Evolutionary conservation across 2,888 invertebrate genomes (phyloP), one percentile per base, ranked within the genome.

Genomic region (Odontomyia ornata): DNA sequence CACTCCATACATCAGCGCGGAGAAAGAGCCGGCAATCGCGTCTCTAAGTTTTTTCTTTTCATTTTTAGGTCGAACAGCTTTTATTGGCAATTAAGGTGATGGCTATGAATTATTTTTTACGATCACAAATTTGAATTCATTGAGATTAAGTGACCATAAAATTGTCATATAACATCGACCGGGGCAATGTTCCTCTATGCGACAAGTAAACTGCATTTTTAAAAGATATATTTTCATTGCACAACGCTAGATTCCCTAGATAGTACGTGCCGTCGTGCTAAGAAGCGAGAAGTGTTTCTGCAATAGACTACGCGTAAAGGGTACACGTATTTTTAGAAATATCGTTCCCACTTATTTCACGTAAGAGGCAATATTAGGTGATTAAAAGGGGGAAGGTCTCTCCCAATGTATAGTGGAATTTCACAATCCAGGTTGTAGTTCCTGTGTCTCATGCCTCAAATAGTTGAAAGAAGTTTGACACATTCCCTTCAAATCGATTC

Each of bases 121-220:
- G 81, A 80, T 80, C 81, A 79, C 81, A 81, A 81, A 81, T 81
- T 81, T 80, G 81, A 81, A 80, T 81, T 81, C 80, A 81, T 81
- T 82, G 81, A 81, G 81, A 81, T 81, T 80, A 81, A 82, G 81
- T 81, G 81, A 77, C 79, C 79, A 81, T 82, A 81, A 82, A 82
- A 81, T 79, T 81, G 81, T 82, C 81, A 81, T 81, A 81, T 80
- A 80, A 80, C 80, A 81, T 81, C 78, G 81, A 77, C 9, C 67
- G 4, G 56, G 21, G 18, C n/a, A 72, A 72, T 72, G 72, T 57
- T 72, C 30, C n/a, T 23, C 72, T 43, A 46, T 36, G 57, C 72
- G 72, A 72, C 72, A 72, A 72, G 30, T 67, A 36, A 67, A 67
- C 67, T n/a, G 46, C 67, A 67, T 67, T 67, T 67, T 67, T 67